phyloP scores from a whole-genome alignment of 2,888 invertebrate genomes.

The Caenorhabditis parvicauda region DNA sequence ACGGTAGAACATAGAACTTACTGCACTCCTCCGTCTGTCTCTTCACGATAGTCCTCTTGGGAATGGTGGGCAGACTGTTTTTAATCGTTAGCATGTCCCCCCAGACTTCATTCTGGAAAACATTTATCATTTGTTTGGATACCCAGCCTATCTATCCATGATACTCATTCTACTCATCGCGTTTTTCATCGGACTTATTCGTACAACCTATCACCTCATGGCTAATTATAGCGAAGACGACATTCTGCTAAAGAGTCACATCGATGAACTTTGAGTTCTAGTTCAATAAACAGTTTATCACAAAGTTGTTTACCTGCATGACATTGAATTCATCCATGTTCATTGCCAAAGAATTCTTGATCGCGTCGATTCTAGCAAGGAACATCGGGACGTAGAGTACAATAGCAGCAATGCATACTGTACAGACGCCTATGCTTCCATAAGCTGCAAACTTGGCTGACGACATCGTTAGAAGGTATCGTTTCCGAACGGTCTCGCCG shows the following conservation, averaged over 20 bases:
- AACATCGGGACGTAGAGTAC: constrained; percentile 32
- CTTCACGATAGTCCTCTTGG: constrained; percentile 25
- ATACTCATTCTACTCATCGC: too few species aligned
- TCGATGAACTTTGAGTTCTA: too few species aligned
- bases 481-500: too few species aligned
- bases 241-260: too few species aligned
- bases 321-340: constrained; percentile 41
- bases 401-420: constrained; percentile 31
- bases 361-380: constrained; percentile 27
- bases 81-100: constrained; percentile 30
- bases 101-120: constrained; percentile 40
- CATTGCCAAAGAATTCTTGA: constrained; percentile 26
- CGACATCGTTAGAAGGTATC: too few species aligned
- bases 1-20: constrained; percentile 4
- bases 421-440: constrained; percentile 29
- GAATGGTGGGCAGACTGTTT: constrained; percentile 15
- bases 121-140: too few species aligned
- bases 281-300: too few species aligned
- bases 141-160: too few species aligned
- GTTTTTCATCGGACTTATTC: too few species aligned
- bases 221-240: too few species aligned
- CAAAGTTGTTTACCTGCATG: constrained; percentile 43
- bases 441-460: constrained; percentile 31
- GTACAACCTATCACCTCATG: too few species aligned
- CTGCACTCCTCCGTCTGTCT: constrained; percentile 34